Evolutionary conservation across 2,113 vertebrate species (phyloP).

Genomic region (Erythrocercus mccallii): DNA sequence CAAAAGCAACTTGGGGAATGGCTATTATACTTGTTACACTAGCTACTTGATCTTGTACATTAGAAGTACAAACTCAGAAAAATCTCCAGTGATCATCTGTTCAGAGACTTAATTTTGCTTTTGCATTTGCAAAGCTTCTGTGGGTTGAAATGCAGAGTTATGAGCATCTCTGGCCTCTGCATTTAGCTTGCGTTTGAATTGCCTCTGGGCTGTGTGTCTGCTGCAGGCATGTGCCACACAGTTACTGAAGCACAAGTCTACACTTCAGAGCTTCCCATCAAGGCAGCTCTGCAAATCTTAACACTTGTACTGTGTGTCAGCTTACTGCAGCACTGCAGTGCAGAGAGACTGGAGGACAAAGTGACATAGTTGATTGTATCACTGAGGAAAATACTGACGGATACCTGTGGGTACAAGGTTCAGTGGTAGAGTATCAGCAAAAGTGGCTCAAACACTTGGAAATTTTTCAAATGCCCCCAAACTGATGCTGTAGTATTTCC

Average conservation of each 20-base stretch:
- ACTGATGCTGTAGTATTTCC: neutral
- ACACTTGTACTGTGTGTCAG: neutral
- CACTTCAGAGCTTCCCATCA: neutral
- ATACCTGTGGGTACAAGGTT: neutral
- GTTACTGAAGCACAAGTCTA: neutral
- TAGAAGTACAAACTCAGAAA: neutral
- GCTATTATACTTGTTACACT: neutral
- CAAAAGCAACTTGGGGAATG: neutral
- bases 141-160: neutral
- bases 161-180: neutral
- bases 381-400: neutral
- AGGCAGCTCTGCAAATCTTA: constrained; percentile 18
- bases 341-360: neutral
- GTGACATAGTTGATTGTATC: neutral
- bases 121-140: neutral
- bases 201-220: neutral
- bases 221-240: neutral
- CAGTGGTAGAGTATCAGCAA: neutral
- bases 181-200: neutral
- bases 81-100: neutral
- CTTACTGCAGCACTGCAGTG: neutral
- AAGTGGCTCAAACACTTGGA: neutral
- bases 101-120: constrained; percentile 7
- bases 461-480: neutral
- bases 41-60: neutral